Percentiles rank a stretch among this genome's conserved stretches.
Evolutionary conservation across 1,140 invertebrate genomes (phyloP).

Genomic region (Akabosia matsudoensis): DNA sequence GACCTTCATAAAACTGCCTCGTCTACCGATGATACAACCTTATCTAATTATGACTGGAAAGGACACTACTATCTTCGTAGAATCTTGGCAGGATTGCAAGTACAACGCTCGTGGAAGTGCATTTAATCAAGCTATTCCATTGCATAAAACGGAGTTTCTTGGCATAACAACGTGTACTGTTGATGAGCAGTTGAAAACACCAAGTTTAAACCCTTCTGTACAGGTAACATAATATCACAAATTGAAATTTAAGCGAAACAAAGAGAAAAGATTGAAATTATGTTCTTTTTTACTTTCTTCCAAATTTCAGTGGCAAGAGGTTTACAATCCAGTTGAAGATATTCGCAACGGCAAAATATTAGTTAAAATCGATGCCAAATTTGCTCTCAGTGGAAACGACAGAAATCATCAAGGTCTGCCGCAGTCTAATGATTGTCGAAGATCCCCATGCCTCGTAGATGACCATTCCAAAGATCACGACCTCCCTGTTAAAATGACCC

Average conservation of each 20-base stretch:
- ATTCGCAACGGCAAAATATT: background rate
- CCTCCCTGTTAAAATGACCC: background rate
- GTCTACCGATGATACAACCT: constrained; percentile 8
- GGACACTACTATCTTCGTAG: constrained; percentile 14
- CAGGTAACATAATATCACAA: constrained; percentile 1
- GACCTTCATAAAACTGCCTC: constrained; percentile 5
- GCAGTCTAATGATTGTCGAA: too few species aligned
- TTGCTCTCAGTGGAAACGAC: background rate
- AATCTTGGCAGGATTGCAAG: background rate
- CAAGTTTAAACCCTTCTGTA: background rate
- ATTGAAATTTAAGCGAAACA: background rate
- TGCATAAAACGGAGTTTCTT: background rate
- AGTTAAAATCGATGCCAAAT: constrained; percentile 19
- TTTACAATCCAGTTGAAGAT: constrained; percentile 17
- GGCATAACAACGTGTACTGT: background rate
- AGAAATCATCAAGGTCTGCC: too few species aligned
- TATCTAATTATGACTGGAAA: background rate
- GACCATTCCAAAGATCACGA: background rate
- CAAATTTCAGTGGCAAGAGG: constrained; percentile 5
- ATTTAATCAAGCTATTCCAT: background rate
- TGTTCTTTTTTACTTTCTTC: background rate
- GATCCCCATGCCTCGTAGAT: too few species aligned
- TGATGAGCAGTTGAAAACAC: constrained; percentile 6
- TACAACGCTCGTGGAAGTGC: background rate
- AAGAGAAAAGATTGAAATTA: background rate